Evolutionary conservation across 2,888 invertebrate species (phyloP).

Genomic region (Acrocyrtus sp.): DNA sequence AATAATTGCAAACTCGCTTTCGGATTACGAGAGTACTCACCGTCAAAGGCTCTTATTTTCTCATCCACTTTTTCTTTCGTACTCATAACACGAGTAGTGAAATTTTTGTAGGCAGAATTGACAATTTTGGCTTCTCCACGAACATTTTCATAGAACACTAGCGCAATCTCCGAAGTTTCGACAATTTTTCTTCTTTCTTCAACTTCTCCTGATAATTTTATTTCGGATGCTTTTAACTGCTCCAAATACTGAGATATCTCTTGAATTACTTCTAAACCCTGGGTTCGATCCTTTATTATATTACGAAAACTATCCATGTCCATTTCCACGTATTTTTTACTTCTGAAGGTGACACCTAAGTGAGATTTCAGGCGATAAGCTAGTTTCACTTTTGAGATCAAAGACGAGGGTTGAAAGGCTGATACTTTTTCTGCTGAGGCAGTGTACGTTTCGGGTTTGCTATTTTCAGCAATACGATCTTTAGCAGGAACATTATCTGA

Average conservation of each 20-base stretch:
- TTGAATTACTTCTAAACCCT: slow-evolving; percentile 60
- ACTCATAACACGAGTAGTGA: slow-evolving; percentile 86
- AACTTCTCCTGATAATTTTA: slow-evolving; percentile 59
- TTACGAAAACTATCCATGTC: slow-evolving; percentile 57
- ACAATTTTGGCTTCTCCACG: slow-evolving; percentile 62
- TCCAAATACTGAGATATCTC: slow-evolving; percentile 59
- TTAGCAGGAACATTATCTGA: slow-evolving; percentile 59
- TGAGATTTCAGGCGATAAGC: slow-evolving; percentile 61
- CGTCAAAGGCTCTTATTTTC: slow-evolving; percentile 75
- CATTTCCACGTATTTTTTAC: slow-evolving; percentile 61
- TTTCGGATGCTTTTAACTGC: slow-evolving; percentile 56
- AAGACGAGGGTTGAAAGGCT: slow-evolving; percentile 57
- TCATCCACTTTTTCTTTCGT: slow-evolving; percentile 89
- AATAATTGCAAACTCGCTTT: background rate
- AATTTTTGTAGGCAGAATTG: slow-evolving; percentile 84
- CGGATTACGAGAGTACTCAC: slow-evolving; percentile 67
- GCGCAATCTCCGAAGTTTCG: slow-evolving; percentile 60
- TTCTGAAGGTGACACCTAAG: slow-evolving; percentile 60
- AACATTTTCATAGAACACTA: slow-evolving; percentile 62
- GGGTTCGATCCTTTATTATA: slow-evolving; percentile 61
- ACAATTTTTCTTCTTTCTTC: slow-evolving; percentile 61
- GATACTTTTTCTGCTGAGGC: slow-evolving; percentile 60
- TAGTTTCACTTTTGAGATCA: slow-evolving; percentile 60
- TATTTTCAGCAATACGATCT: slow-evolving; percentile 54
- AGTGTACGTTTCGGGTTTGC: slow-evolving; percentile 62